A percentile compares a stretch with the other conserved stretches of the same genome.
These are phyloP conservation scores for Lasiurus borealis DNA, from an alignment of 2,113 vertebrate genomes.

Conservation along the genomic window DNA sequence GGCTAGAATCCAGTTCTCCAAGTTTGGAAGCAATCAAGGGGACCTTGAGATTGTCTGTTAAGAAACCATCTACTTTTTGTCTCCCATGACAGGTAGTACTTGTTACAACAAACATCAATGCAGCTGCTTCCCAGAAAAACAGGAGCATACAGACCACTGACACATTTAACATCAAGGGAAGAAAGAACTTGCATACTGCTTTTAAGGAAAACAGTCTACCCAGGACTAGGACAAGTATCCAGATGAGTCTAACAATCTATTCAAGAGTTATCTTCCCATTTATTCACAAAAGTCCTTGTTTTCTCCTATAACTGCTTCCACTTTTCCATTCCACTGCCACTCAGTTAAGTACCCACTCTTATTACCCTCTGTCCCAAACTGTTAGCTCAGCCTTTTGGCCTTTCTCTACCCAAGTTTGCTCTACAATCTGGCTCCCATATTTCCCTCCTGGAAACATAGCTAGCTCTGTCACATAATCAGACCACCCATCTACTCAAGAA, in stretches of 20 bases:
- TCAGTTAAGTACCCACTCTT: neutral
- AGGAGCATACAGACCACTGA: neutral
- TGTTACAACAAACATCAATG: neutral
- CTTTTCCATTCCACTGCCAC: neutral
- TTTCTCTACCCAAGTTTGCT: neutral
- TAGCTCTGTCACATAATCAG: neutral
- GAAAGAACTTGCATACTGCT: neutral
- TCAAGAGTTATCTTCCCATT: neutral
- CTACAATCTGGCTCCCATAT: neutral
- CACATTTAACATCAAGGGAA: neutral
- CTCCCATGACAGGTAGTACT: neutral
- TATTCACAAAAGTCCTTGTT: neutral
- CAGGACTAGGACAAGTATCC: neutral
- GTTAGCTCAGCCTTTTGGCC: neutral
- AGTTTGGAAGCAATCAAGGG: neutral
- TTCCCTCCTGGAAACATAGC: neutral
- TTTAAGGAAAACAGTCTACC: neutral
- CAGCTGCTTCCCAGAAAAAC: neutral
- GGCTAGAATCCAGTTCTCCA: neutral
- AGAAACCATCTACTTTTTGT: neutral
- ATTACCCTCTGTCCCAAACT: neutral
- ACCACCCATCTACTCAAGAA: neutral
- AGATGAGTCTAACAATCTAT: neutral
- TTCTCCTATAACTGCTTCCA: neutral
- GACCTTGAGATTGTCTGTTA: neutral